Percentiles rank a stretch among this genome's conserved stretches.
Evolutionary conservation across 2,888 invertebrate species (phyloP).

Genomic region (Ethmia dodecea): DNA sequence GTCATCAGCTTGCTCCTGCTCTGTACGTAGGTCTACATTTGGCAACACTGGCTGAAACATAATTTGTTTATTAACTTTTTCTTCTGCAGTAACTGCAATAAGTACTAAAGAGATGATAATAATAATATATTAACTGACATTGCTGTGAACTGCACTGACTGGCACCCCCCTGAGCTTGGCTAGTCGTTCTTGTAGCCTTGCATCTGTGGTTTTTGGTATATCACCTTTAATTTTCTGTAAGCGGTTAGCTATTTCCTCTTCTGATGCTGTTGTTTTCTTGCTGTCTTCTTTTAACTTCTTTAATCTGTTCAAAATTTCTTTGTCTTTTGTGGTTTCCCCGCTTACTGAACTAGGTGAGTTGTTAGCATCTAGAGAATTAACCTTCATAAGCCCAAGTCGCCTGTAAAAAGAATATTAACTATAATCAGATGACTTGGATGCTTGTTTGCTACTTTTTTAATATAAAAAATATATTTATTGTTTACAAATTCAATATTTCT

Average conservation of each 20-base stretch:
- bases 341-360: no score
- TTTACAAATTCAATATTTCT: no score
- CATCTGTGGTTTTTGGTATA: slow-evolving; percentile 73
- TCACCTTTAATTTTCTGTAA: slow-evolving; percentile 50
- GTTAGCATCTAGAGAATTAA: slow-evolving; percentile 9
- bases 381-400: slow-evolving; percentile 25
- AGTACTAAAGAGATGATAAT: no score
- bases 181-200: slow-evolving; percentile 80
- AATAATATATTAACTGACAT: slow-evolving; percentile 29
- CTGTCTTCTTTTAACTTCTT: slow-evolving; percentile 81
- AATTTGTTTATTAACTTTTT: no score
- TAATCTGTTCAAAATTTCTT: slow-evolving; percentile 80
- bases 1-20: slow-evolving; percentile 84
- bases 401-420: slow-evolving; percentile 18
- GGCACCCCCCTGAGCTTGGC: slow-evolving; percentile 82
- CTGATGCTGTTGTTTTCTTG: slow-evolving; percentile 28
- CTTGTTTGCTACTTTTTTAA: no score
- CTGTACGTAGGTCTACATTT: slow-evolving; percentile 78
- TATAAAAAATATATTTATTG: no score
- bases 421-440: no score
- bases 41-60: slow-evolving; percentile 52
- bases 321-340: slow-evolving; percentile 3
- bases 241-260: slow-evolving; percentile 43
- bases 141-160: slow-evolving; percentile 27
- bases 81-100: no score